A percentile compares a stretch with the other conserved stretches of the same genome.
phyloP scores from a whole-genome alignment of 2,113 vertebrate species.

The Centropus bengalensis region DNA sequence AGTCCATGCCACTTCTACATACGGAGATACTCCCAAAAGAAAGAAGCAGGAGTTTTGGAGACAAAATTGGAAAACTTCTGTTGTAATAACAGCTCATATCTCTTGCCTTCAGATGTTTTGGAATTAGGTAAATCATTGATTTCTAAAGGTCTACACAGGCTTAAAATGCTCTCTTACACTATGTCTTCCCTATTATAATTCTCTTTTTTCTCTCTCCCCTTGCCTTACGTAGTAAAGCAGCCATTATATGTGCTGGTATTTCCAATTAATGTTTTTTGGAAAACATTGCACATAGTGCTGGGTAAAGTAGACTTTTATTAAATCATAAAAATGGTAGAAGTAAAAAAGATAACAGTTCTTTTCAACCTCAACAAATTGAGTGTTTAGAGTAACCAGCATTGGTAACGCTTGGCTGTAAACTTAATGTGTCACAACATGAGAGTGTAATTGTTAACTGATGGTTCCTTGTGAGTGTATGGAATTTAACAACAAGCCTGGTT shows the following conservation, averaged over 20 bases:
- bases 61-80: constrained; percentile 79
- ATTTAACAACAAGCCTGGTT: not conserved
- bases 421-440: not conserved
- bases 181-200: not conserved
- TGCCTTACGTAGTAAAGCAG: not conserved
- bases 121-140: constrained; percentile 78
- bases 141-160: not conserved
- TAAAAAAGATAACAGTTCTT: not conserved
- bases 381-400: not conserved
- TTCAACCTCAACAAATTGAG: not conserved
- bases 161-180: not conserved
- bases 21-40: constrained; percentile 79
- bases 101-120: constrained; percentile 76
- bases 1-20: constrained; percentile 91
- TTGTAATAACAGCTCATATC: constrained; percentile 33
- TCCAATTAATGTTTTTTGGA: not conserved
- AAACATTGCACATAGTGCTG: not conserved
- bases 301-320: not conserved
- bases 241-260: not conserved
- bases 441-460: not conserved
- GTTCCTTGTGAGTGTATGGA: not conserved
- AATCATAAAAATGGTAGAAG: not conserved
- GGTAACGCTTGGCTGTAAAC: not conserved
- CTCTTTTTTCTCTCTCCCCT: accelerated
- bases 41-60: constrained; percentile 68